phyloP scores from a whole-genome alignment of 1,140 invertebrate species.

The Lethocerus indicus region DNA sequence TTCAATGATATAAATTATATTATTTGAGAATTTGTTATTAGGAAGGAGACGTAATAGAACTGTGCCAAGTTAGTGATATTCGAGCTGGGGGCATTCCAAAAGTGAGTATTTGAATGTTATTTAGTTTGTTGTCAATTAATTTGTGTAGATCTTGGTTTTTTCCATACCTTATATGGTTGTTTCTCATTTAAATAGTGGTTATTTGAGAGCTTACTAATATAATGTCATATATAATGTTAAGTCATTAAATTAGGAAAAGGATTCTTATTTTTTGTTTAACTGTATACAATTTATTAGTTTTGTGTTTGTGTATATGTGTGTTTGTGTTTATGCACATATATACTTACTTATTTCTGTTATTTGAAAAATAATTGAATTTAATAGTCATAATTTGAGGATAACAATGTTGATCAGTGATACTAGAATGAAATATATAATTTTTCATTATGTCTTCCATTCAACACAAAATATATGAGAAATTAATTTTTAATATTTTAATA shows the following conservation, averaged over 20 bases:
- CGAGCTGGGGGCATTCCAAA: conserved; percentile 73
- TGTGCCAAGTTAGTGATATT: conserved; percentile 95
- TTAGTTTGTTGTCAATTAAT: not conserved
- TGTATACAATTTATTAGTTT: too few species aligned
- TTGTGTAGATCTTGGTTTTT: not conserved
- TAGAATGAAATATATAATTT: too few species aligned
- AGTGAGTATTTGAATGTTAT: conserved; percentile 29
- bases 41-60: conserved; percentile 91
- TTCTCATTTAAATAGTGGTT: not conserved
- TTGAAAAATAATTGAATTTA: too few species aligned
- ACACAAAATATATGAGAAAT: too few species aligned
- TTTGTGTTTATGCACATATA: too few species aligned
- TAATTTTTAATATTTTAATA: too few species aligned
- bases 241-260: not conserved
- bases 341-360: too few species aligned
- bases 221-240: not conserved
- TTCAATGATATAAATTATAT: not conserved
- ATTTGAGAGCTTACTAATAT: not conserved
- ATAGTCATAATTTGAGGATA: too few species aligned
- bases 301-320: too few species aligned
- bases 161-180: not conserved
- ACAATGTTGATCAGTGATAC: too few species aligned
- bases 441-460: too few species aligned
- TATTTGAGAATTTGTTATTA: conserved; percentile 30
- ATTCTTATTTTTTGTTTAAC: too few species aligned